Evolutionary conservation across 2,797 vertebrate genomes (phyloP).

Genomic region (Nyctalus aviator): DNA sequence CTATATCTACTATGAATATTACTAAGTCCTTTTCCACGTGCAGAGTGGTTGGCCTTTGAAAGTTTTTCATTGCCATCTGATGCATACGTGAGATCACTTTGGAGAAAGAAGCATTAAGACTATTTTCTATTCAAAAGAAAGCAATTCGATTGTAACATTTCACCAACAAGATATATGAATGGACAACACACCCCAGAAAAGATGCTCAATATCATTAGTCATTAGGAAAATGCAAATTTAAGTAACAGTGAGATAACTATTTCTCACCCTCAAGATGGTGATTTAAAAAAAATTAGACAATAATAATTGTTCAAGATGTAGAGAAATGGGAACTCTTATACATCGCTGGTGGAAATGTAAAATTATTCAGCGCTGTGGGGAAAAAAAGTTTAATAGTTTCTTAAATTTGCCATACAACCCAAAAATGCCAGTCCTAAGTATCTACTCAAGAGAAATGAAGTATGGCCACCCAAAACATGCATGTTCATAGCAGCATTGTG

Average conservation of each 20-base stretch:
- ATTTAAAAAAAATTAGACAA: background rate
- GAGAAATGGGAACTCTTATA: background rate
- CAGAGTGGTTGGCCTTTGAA: background rate
- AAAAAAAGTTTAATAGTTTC: background rate
- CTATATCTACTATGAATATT: background rate
- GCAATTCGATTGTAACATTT: background rate
- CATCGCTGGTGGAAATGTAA: background rate
- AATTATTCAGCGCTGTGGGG: background rate
- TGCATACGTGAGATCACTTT: background rate
- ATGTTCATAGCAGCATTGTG: background rate
- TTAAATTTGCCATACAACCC: background rate
- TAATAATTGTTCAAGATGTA: background rate
- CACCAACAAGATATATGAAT: background rate
- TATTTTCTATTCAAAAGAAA: background rate
- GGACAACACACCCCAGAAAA: background rate
- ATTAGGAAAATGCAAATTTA: background rate
- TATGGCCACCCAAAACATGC: background rate
- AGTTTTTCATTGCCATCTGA: background rate
- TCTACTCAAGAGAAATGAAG: background rate
- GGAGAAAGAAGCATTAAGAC: background rate
- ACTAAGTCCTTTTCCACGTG: slow-evolving; percentile 15
- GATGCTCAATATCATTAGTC: background rate
- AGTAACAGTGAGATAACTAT: background rate
- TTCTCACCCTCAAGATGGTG: background rate
- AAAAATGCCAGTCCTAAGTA: background rate